Base-by-base conservation (phyloP, 2,888 invertebrate species). In the Mamestra brassicae region DNA sequence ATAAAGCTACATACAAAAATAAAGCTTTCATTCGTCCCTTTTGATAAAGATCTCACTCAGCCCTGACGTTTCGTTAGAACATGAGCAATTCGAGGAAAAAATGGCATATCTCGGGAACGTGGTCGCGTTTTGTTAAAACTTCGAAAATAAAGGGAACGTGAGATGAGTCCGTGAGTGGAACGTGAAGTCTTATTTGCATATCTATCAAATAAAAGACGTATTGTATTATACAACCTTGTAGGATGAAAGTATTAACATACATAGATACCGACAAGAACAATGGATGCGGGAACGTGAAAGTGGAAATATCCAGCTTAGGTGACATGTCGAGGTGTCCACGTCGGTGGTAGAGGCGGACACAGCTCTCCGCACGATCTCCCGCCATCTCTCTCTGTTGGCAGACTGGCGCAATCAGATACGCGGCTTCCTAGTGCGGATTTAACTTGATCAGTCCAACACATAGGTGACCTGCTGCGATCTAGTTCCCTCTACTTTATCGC, bases 11-110 rank as follows among this genome's bases (percentile, higher is more conserved):
- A 38, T 4, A 11, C 10, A 57, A 61, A 61, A 62, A 77, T 58
- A 82, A 77, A 57, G 10, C 58, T 54, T 45, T 42, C 60, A 42
- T 62, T 15, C 10, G 11, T n/a, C 52, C 26, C 38, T 45, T 73
- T 65, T 69, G 80, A 80, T 83, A 80, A 69, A 74, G n/a, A 80
- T 78, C 73, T 82, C 54, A 65, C 52, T 78, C 73, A 58, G 2
- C 36, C 54, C 26, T 50, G 66, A 60, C 52, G 55, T 61, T 66
- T 66, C 79, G 26, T 47, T 62, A 50, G 15, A 78, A 73, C 68
- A 74, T 60, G 72, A 57, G 57, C 78, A 54, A 78, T 82, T 82
- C 42, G 17, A 36, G 57, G 26, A 55, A 78, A 71, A 67, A 78
- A 77, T 62, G 36, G 36, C 61, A 36, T 74, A 82, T 73, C 73